Evolutionary conservation across 2,797 vertebrate genomes (phyloP), one percentile per base, ranked within the genome.

Genomic region (Bradypus variegatus): DNA sequence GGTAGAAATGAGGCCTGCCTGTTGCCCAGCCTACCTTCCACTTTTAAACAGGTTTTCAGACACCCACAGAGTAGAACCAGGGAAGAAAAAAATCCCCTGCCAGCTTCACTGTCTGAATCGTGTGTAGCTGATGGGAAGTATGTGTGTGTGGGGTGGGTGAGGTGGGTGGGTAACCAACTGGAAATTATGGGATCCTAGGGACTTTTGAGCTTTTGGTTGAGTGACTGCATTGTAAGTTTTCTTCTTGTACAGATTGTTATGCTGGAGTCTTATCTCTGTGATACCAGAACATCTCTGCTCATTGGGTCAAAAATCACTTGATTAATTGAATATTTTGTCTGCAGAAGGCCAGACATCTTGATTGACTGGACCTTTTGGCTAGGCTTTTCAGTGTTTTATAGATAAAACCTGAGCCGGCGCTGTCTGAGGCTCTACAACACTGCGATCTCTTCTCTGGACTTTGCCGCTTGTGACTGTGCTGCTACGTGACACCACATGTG

Each of bases 101-200:
- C 7, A 41, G 36, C 58, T 48, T 41, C 23, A 2, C 27, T 36
- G 33, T 87, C 80, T 62, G 89, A 75, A 86, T 77, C 86, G 58
- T 10, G 18, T 77, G 86, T 53, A 12, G 76, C 38, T 11, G 69
- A 12, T 50, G 5, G 38, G 2, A 16, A 3, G 31, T 50, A 19
- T 21, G 27, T 41, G 84, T 53, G 50, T 0, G 12, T 48, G 58
- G 7, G 38, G 48, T 36, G 64, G 8, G 5, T 45, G 12, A 23
- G 29, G 10, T 60, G 23, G 23, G 31, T 33, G 81, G 70, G 55
- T 81, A 72, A 67, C 85, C 87, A 79, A 21, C 67, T 90, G 89
- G 92, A 93, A 89, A 82, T 93, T 36, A 86, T 58, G 92, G 94
- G 64, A 87, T 93, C 53, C 72, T 53, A 58, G 91, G 94, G 91